Conservation (phyloP, 2,888 invertebrate species). For the Meiosimyza decipiens region DNA sequence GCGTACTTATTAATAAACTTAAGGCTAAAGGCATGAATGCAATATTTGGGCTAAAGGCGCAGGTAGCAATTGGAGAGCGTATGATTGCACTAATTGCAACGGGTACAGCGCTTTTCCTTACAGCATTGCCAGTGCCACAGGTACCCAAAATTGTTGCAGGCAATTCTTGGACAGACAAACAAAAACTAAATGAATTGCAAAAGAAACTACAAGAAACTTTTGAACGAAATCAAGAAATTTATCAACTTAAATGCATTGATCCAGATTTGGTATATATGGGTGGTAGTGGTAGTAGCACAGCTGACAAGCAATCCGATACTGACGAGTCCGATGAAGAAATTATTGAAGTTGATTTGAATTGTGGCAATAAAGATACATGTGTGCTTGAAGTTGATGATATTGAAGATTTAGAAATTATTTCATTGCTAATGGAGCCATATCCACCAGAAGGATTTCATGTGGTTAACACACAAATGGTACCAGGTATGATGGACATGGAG, state of each 20-base stretch:
- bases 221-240: constrained; percentile 77
- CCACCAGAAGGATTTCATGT: constrained; percentile 83
- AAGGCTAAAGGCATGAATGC: constrained; percentile 96
- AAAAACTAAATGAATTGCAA: constrained; percentile 76
- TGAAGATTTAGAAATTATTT: constrained; percentile 82
- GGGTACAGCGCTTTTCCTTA: constrained; percentile 84
- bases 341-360: constrained; percentile 75
- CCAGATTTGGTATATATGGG: constrained; percentile 54
- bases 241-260: constrained; percentile 71
- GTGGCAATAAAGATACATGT: constrained; percentile 83
- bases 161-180: constrained; percentile 74
- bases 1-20: constrained; percentile 88
- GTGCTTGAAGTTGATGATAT: constrained; percentile 86
- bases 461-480: constrained; percentile 81
- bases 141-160: constrained; percentile 78
- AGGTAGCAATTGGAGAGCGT: constrained; percentile 86
- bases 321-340: constrained; percentile 77
- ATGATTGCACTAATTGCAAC: constrained; percentile 89
- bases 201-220: constrained; percentile 77
- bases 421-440: constrained; percentile 78
- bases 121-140: constrained; percentile 81
- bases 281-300: constrained; percentile 31
- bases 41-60: constrained; percentile 85
- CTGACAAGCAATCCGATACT: constrained; percentile 68
- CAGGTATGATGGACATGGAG: constrained; percentile 76